Evolutionary conservation across 2,888 invertebrate species (phyloP).

Genomic region (Nephrocerus scutellatus): DNA sequence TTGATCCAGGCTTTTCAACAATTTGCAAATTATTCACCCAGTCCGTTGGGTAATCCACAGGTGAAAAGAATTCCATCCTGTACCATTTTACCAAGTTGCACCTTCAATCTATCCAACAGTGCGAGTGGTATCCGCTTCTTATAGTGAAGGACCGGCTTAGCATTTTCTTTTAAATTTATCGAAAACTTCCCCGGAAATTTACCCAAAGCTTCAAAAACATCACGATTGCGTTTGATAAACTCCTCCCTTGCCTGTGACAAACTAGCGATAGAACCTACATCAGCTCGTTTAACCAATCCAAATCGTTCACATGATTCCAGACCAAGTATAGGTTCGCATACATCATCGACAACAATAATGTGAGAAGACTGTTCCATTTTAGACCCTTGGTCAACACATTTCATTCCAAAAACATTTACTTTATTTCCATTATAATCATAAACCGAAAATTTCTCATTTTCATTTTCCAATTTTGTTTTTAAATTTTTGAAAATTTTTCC

Average conservation of each 20-base stretch:
- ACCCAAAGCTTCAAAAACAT: slow-evolving; percentile 8
- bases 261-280: slow-evolving; percentile 2
- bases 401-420: slow-evolving; percentile 12
- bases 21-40: no score
- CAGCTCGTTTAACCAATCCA: slow-evolving; percentile 9
- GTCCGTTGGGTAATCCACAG: no score
- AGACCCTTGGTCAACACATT: slow-evolving; percentile 1
- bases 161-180: slow-evolving; percentile 12
- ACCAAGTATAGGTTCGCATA: slow-evolving; percentile 13
- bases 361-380: slow-evolving; percentile 3
- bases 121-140: slow-evolving; percentile 3
- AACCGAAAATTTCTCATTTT: slow-evolving; percentile 9
- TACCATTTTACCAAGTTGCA: no score
- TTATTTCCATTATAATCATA: slow-evolving; percentile 15
- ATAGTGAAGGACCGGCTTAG: slow-evolving; percentile 4
- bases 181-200: slow-evolving; percentile 10
- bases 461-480: slow-evolving; percentile 3
- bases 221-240: slow-evolving; percentile 6
- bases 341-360: slow-evolving; percentile 11
- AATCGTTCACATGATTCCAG: slow-evolving; percentile 7
- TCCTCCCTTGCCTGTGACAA: slow-evolving; percentile 3
- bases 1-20: no score
- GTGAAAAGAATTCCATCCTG: no score
- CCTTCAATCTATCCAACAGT: background rate
- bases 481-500: slow-evolving; percentile 6